Evolutionary conservation across 2,797 vertebrate genomes (phyloP).

Genomic region (Leuciscus waleckii): DNA sequence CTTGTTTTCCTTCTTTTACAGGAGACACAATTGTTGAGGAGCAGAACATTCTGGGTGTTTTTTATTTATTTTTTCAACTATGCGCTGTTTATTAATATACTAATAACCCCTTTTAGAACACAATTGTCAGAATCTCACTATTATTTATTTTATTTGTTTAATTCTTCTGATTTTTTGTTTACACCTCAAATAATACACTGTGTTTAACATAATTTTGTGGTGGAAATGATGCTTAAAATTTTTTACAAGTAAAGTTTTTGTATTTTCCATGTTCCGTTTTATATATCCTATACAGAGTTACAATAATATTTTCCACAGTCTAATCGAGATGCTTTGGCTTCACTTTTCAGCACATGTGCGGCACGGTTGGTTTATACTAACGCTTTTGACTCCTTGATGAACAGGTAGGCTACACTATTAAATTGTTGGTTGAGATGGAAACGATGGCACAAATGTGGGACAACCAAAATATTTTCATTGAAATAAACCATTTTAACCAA

Average conservation of each 20-base stretch:
- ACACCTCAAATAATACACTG: neutral
- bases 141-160: neutral
- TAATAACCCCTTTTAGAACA: neutral
- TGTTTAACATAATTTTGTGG: neutral
- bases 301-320: neutral
- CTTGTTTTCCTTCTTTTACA: neutral
- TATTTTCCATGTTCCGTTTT: neutral
- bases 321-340: no score
- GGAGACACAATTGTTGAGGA: neutral
- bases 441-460: neutral
- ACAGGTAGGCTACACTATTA: neutral
- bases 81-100: neutral
- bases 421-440: neutral
- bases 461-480: no score
- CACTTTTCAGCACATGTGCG: no score
- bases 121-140: neutral
- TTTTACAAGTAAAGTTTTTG: neutral
- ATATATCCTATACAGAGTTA: neutral
- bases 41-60: neutral
- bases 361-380: neutral
- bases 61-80: neutral
- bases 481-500: no score
- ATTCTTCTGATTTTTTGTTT: neutral
- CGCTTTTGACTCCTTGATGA: neutral
- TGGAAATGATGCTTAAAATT: neutral